Conservation (phyloP, 2,113 vertebrate genomes). For the Alosa alosa region DNA sequence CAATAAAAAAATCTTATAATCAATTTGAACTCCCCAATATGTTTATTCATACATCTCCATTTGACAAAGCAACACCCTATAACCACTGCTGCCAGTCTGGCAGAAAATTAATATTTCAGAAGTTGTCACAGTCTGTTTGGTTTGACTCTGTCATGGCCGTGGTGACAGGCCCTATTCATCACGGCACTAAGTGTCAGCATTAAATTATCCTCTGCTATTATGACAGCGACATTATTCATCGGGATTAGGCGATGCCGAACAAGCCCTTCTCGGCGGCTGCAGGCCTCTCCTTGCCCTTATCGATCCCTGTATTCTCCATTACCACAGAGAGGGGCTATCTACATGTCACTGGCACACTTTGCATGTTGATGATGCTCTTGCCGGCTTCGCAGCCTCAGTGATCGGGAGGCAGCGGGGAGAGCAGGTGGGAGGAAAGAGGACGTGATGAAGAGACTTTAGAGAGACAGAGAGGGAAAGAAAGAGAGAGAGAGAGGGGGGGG, state of each 20-base stretch:
- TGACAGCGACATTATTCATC: conserved; percentile 97
- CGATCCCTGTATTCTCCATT: conserved; percentile 78
- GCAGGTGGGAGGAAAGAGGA: neutral
- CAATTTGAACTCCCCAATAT: conserved; percentile 10
- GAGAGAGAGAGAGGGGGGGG: neutral
- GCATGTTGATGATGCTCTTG: conserved; percentile 82
- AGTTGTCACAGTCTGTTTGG: conserved; percentile 75
- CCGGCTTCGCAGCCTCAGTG: conserved; percentile 53
- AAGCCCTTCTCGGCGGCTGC: conserved; percentile 71
- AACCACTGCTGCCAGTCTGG: conserved; percentile 59
- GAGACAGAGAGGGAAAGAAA: conserved; percentile 16
- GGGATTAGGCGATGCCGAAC: conserved; percentile 77
- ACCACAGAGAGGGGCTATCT: conserved; percentile 78
- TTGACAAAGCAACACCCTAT: conserved; percentile 29
- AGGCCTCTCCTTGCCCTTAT: conserved; percentile 74
- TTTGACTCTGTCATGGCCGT: conserved; percentile 64
- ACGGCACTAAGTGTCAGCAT: conserved; percentile 87
- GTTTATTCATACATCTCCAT: neutral
- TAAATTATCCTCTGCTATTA: conserved; percentile 90
- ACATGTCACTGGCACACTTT: conserved; percentile 79
- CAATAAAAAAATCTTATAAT: conserved; percentile 16
- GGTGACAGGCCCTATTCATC: conserved; percentile 86
- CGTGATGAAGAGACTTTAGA: conserved; percentile 34
- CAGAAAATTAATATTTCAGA: conserved; percentile 84
- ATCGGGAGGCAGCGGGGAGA: conserved; percentile 35